These are phyloP conservation scores for Chironomus tentans DNA, from an alignment of 2,888 invertebrate genomes.

Conservation along the genomic window DNA sequence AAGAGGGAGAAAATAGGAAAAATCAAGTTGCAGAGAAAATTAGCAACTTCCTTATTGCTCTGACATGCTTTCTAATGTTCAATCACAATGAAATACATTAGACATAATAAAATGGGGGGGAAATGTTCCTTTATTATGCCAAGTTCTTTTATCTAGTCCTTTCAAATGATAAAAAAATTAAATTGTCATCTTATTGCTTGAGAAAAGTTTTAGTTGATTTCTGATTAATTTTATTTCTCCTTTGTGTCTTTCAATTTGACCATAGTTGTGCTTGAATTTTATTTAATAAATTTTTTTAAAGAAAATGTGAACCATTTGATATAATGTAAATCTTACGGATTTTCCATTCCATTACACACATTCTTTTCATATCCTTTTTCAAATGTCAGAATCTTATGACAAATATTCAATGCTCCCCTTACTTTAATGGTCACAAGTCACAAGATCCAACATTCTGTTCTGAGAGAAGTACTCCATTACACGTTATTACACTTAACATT, in stretches of 20 bases:
- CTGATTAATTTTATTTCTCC: neutral
- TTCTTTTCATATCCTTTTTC: neutral
- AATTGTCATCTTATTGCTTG: neutral
- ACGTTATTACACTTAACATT: conserved; percentile 18
- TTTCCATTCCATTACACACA: conserved; percentile 17
- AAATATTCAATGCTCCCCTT: neutral
- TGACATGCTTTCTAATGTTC: neutral
- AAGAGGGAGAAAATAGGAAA: neutral
- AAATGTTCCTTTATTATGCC: neutral
- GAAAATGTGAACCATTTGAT: no score
- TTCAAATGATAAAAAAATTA: neutral
- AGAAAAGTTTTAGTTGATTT: neutral
- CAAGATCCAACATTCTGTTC: neutral
- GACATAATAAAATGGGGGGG: neutral
- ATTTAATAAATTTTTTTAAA: neutral
- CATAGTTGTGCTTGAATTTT: neutral
- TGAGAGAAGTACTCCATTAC: neutral
- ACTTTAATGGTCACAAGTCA: neutral
- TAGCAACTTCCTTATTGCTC: neutral
- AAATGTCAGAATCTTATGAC: no score
- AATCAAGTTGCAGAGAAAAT: conserved; percentile 1
- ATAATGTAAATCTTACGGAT: neutral
- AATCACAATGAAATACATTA: neutral
- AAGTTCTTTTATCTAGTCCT: neutral
- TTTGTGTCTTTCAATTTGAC: neutral